Base-by-base conservation (phyloP, 2,888 invertebrate species). In the Caenorhabditis sp. region DNA sequence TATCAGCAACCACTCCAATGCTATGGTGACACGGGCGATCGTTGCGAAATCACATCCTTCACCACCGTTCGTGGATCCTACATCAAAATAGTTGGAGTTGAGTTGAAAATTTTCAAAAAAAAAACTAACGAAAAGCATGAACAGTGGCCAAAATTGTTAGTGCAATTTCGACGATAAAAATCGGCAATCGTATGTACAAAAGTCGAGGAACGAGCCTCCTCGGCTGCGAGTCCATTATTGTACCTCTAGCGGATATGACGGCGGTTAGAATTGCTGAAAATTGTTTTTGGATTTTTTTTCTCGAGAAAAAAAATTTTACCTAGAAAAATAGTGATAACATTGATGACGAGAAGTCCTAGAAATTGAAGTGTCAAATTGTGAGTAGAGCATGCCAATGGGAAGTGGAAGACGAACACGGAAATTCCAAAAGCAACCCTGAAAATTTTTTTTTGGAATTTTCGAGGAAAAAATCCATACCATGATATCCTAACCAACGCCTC, bases 71-170 rank as follows among this genome's bases (percentile, higher is more conserved):
- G 80, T 69, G 16, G 85, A 68, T 44, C 41, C 85, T 85, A 26
- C 16, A 81, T 8, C 14, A 28, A 16, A 31, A 44, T 44, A 5
- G 5, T 16, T 44, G 14, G 6, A 14, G 44, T 31, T 12, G 0
- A 19, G 16, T 69, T 49, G 19, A 51, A 56, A 2, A 24, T 12
- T 16, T 5, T 16, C 10, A 51, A 5, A n/a, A 47, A 47, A 47
- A 22, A 54, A 41, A 88, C 81, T 86, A 49, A 88, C 90, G 58
- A 61, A 90, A 90, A 12, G 89, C 85, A 22, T 86, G 96, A 93
- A 95, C 94, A 4, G 96, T 95, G 8, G 96, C 96, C 93, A 96
- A 94, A 74, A 95, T 94, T 90, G 96, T 96, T 94, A 96, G 95
- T 4, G 94, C 94, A 22, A 95, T 94, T 93, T 96, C 96, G 14